phyloP scores from a whole-genome alignment of 2,797 vertebrate genomes.

The Melanotaenia pygmaea region DNA sequence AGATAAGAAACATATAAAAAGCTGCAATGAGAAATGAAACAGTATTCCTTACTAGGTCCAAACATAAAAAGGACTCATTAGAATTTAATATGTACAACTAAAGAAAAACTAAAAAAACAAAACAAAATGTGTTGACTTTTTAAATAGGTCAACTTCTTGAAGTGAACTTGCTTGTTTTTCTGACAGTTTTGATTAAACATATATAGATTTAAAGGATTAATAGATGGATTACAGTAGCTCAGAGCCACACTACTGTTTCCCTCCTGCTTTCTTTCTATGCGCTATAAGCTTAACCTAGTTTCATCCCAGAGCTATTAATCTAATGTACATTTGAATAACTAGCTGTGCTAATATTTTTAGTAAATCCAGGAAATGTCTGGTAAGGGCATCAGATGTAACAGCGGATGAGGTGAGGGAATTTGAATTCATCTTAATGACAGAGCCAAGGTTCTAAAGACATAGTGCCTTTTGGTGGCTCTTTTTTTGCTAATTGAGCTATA shows the following conservation, averaged over 20 bases:
- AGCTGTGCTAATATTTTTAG: background rate
- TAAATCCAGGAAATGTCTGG: background rate
- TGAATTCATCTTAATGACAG: constrained; percentile 1
- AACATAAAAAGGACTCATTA: background rate
- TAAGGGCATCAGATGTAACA: background rate
- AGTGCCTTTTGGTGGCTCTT: too few species aligned
- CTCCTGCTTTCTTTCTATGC: background rate
- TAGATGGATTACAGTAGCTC: background rate
- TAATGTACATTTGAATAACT: background rate
- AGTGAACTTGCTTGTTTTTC: background rate
- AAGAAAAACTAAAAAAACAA: background rate
- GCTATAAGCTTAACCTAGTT: background rate
- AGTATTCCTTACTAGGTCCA: background rate
- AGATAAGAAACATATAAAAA: background rate
- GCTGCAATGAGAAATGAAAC: background rate
- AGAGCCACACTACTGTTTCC: background rate
- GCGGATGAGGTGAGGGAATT: background rate
- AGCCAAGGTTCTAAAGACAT: background rate
- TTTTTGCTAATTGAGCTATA: background rate
- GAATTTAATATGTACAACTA: background rate
- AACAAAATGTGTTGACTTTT: background rate
- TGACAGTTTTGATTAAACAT: background rate
- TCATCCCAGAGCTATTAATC: background rate
- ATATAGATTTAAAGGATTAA: background rate
- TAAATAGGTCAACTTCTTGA: background rate